Conservation (phyloP, 2,113 vertebrate species). For the Paradisaea rubra region DNA sequence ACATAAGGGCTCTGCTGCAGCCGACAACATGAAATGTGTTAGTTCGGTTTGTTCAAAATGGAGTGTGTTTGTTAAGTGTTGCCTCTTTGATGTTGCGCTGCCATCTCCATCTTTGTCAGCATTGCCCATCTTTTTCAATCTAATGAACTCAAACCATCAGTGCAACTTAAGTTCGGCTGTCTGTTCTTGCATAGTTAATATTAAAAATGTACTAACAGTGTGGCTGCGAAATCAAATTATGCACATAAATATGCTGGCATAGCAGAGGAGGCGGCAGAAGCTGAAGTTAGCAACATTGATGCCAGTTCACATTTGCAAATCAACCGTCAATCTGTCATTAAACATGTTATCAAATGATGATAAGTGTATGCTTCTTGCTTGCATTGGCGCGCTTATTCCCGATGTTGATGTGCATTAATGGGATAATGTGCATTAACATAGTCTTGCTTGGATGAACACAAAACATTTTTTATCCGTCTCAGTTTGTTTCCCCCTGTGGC, state of each 20-base stretch:
- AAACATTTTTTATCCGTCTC: slow-evolving; percentile 90
- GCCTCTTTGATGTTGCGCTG: slow-evolving; percentile 59
- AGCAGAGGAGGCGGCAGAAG: slow-evolving; percentile 82
- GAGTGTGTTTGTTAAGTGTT: slow-evolving; percentile 55
- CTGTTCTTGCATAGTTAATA: slow-evolving; percentile 85
- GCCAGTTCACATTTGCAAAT: slow-evolving; percentile 92
- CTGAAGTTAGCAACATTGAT: slow-evolving; percentile 85
- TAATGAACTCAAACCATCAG: slow-evolving; percentile 83
- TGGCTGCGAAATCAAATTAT: slow-evolving; percentile 90
- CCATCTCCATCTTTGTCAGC: slow-evolving; percentile 72
- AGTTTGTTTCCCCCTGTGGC: slow-evolving; percentile 84
- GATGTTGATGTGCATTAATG: slow-evolving; percentile 93
- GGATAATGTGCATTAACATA: slow-evolving; percentile 91
- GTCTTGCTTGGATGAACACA: slow-evolving; percentile 91
- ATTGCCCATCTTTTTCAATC: slow-evolving; percentile 82
- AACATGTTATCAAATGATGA: slow-evolving; percentile 98
- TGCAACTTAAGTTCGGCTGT: slow-evolving; percentile 80
- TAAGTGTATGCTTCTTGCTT: slow-evolving; percentile 87
- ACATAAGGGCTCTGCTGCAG: slow-evolving; percentile 35
- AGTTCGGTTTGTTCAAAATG: slow-evolving; percentile 26
- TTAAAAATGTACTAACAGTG: slow-evolving; percentile 89
- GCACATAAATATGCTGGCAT: slow-evolving; percentile 89
- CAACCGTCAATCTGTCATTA: slow-evolving; percentile 97
- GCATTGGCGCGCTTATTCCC: slow-evolving; percentile 81
- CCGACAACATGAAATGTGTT: slow-evolving; percentile 35